Base-by-base conservation (phyloP, 2,888 invertebrate genomes). In the Anoplius nigerrimus region DNA sequence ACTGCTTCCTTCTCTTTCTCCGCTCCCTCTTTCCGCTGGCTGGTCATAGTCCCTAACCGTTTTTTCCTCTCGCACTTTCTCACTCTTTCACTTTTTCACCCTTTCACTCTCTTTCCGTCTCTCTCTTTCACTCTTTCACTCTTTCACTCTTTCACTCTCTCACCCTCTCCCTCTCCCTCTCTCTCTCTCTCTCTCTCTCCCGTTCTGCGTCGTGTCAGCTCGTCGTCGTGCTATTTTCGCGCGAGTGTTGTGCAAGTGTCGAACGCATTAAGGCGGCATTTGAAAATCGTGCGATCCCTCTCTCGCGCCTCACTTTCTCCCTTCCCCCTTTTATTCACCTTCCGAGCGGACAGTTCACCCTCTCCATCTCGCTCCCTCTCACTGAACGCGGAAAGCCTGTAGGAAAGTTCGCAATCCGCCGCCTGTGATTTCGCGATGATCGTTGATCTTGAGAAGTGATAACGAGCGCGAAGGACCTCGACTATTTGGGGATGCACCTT, bases 181-280 rank as follows among this genome's bases (percentile, higher is more conserved):
- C 24, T 42, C 67, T 34, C 52, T 62, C 61, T 62, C 62, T 58
- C 59, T 16, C 52, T 11, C 51, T 51, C 34, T 20, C 22, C n/a
- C 57, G 43, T 43, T 34, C 81, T 16, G 78, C 80, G 80, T 80
- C 79, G 79, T 83, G 84, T 84, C 85, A 79, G 80, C 76, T 78
- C 72, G 80, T 79, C 73, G 76, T 75, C 72, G 79, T 80, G 79
- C 83, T 84, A 83, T 83, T 85, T 80, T 85, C 70, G 84, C 81
- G 78, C 78, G 76, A 79, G 82, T 86, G 85, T 87, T 87, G 87
- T 87, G 87, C 87, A 85, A 87, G 87, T 86, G 87, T 86, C 85
- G 84, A 86, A 83, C 79, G 73, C 71, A 73, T 84, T 82, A 77
- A 72, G 72, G 75, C 76, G 82, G 73, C 75, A 78, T 82, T 82